Evolutionary conservation across 37 sponge, comb jelly and placozoan species (phyloP).

Genomic region (Spongia lamella): DNA sequence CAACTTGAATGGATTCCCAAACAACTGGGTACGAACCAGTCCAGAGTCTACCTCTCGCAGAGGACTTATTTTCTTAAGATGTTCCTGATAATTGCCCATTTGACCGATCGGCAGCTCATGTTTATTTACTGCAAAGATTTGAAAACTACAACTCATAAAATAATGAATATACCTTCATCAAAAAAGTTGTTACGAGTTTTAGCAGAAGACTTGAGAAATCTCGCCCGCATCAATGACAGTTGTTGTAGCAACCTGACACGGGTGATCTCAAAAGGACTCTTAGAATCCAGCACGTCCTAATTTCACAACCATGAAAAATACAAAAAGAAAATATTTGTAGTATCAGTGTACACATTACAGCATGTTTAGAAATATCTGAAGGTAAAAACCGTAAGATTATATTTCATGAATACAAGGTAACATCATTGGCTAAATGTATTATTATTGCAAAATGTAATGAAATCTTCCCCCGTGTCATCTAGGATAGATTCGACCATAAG

Average conservation of each 20-base stretch:
- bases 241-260: conserved; percentile 61
- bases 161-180: conserved; percentile 46
- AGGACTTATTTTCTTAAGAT: conserved; percentile 77
- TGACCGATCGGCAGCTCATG: conserved; percentile 87
- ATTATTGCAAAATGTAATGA: too few species aligned
- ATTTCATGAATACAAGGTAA: too few species aligned
- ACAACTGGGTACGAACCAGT: conserved; percentile 84
- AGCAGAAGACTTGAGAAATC: conserved; percentile 49
- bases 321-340: too few species aligned
- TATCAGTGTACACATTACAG: too few species aligned
- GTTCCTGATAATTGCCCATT: conserved; percentile 96
- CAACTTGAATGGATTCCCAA: conserved; percentile 91
- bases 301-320: too few species aligned
- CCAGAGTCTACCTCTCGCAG: conserved; percentile 88
- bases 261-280: conserved; percentile 75
- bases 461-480: too few species aligned
- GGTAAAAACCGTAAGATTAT: too few species aligned
- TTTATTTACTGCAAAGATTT: conserved; percentile 21
- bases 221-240: conserved; percentile 63
- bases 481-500: too few species aligned
- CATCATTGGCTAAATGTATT: too few species aligned
- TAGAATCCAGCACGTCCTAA: too few species aligned
- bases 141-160: not conserved
- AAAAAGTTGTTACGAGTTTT: conserved; percentile 32
- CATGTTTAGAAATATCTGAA: too few species aligned